These are phyloP conservation scores for Gymnobelideus leadbeateri DNA, from an alignment of 2,113 vertebrate species.

Conservation along the genomic window DNA sequence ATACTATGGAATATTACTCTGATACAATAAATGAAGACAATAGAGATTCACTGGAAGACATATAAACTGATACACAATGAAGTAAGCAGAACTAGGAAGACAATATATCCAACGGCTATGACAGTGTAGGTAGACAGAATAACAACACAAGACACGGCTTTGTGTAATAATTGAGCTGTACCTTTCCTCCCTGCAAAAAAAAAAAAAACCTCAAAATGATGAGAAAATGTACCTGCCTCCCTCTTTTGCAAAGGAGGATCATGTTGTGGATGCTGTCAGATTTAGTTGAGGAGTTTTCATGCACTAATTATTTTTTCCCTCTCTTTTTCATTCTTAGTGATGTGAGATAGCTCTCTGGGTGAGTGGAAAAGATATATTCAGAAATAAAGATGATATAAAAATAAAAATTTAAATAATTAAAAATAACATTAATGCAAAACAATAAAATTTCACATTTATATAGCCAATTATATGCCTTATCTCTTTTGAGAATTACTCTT, in stretches of 20 bases:
- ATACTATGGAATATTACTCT: background rate
- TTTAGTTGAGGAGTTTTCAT: background rate
- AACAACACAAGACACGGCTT: background rate
- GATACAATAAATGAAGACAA: background rate
- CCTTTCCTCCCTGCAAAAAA: background rate
- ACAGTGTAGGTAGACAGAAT: background rate
- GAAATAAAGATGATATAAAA: background rate
- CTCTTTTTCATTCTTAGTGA: background rate
- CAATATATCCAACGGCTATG: background rate
- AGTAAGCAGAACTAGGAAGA: background rate
- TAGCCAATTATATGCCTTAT: background rate
- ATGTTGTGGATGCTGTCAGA: background rate
- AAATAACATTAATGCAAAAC: background rate
- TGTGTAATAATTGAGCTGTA: background rate
- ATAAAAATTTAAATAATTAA: background rate
- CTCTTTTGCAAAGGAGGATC: background rate
- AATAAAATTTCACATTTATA: background rate
- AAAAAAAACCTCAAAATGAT: background rate
- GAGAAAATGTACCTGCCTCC: background rate
- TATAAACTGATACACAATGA: background rate
- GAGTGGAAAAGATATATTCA: background rate
- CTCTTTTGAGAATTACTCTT: background rate
- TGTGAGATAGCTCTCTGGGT: background rate
- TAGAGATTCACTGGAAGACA: background rate
- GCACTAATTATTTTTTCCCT: background rate